Percentiles rank a stretch among this genome's conserved stretches.
These are phyloP conservation scores for Agriopis marginaria DNA, from an alignment of 2,888 invertebrate genomes.

Conservation along the genomic window DNA sequence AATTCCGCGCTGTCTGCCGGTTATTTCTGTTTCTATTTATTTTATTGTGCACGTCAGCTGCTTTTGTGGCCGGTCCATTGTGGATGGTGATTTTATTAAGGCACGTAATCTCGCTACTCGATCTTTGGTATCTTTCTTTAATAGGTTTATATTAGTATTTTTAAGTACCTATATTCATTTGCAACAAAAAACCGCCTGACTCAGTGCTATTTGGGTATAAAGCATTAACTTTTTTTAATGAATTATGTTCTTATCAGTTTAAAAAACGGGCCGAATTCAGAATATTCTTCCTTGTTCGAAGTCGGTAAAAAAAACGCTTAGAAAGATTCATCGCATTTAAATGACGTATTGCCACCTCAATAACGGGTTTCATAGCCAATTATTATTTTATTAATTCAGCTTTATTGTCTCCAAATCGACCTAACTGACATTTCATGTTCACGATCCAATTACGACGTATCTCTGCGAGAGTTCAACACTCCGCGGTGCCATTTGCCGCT, in stretches of 20 bases:
- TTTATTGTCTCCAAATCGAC: slow-evolving; percentile 5
- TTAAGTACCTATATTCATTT: too few relatives aligned
- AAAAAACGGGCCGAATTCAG: too few relatives aligned
- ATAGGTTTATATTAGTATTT: neutral
- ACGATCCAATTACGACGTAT: slow-evolving; percentile 9
- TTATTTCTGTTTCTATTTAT: slow-evolving; percentile 33
- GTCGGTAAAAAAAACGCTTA: neutral
- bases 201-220: too few relatives aligned
- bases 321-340: neutral
- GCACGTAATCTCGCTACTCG: neutral
- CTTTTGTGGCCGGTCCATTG: slow-evolving; percentile 18
- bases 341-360: neutral
- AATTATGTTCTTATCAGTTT: too few relatives aligned
- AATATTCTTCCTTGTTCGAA: neutral
- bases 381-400: slow-evolving; percentile 7
- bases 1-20: slow-evolving; percentile 15
- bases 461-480: slow-evolving; percentile 14
- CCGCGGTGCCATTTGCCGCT: slow-evolving; percentile 25
- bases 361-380: neutral
- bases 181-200: neutral
- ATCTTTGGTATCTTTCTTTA: neutral
- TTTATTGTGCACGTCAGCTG: slow-evolving; percentile 18
- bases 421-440: slow-evolving; percentile 19
- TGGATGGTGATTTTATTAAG: slow-evolving; percentile 16
- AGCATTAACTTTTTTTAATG: too few relatives aligned